Percentiles rank a stretch among this genome's conserved stretches.
Conservation (phyloP, 2,113 vertebrate species). For the Macaca fascicularis region T2T-MFA8v1.1 NC_088379.1:107511501-107512000, state of each 20-base stretch:
- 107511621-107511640: neutral
- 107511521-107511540: neutral
- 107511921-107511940: neutral
- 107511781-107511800: neutral
- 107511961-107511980: neutral
- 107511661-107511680: neutral
- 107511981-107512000: neutral
- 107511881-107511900: slow-evolving; percentile 13
- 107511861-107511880: neutral
- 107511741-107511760: neutral
- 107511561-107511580: neutral
- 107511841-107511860: neutral
- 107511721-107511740: neutral
- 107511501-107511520: neutral
- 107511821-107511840: neutral
- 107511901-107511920: neutral
- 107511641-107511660: neutral
- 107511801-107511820: neutral
- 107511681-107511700: neutral
- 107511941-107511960: neutral
- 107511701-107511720: neutral
- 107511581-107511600: too few relatives aligned
- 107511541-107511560: neutral
- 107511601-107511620: neutral
- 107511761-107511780: neutral